Evolutionary conservation across 2,113 vertebrate species (phyloP), one percentile per base, ranked within the genome.

Genomic region (Tonatia bakeri): DNA sequence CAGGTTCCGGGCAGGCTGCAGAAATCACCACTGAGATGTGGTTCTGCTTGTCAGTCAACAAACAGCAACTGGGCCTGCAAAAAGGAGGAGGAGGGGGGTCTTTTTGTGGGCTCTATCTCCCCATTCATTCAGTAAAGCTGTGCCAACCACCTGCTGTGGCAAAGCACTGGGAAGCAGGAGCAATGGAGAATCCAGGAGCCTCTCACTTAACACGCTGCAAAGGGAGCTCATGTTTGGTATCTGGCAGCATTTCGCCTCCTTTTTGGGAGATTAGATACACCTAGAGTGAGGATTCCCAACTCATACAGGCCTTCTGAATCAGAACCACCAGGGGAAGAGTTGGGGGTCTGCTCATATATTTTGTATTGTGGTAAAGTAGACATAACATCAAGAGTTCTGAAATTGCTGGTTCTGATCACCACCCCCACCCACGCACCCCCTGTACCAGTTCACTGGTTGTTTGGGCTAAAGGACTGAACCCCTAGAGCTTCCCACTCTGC

Each of bases 121-220:
- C 3, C 1, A 7, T 70, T 38, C 59, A 22, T 9, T 93, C 22
- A 15, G 28, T 33, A 10, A 33, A 64, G 24, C 33, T 17, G n/a
- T 22, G 10, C 43, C 6, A 11, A 47, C 52, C 22, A 14, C 36
- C 4, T 2, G 47, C 13, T 24, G 5, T 4, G 38, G n/a, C 67
- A 43, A 50, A 28, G 13, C 43, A 4, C 10, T 20, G 3, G 4
- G 10, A 76, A 47, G 50, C 16, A 24, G 43, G 22, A 19, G 26
- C 20, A 1, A 22, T 1, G 24, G 19, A 22, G 54, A 4, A 36
- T 0, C 8, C 17, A 9, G 47, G 67, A 36, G 26, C 52, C 5
- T 16, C 28, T 5, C 10, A 20, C 10, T 31, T 0, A 15, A 14
- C 31, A 20, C n/a, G 15, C 9, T 45, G 38, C 33, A 59, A 75